phyloP scores from a whole-genome alignment of 2,113 vertebrate genomes.

The Gulo gulo region DNA sequence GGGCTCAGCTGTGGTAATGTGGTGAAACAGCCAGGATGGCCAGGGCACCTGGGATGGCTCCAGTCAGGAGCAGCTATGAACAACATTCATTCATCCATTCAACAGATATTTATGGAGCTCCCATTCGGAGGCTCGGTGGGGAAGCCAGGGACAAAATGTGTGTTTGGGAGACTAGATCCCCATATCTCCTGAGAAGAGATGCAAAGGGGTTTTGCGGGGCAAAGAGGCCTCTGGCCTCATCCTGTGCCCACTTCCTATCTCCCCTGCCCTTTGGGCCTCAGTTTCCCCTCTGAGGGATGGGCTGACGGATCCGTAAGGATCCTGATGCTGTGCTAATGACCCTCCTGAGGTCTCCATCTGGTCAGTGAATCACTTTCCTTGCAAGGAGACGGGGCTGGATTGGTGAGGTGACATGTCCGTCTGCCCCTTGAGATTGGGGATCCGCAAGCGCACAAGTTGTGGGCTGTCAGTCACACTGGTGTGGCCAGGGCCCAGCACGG shows the following conservation, averaged over 20 bases:
- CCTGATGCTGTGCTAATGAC: neutral
- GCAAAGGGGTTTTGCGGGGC: too few relatives aligned
- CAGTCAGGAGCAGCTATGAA: neutral
- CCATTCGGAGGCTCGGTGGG: too few relatives aligned
- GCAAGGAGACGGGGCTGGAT: too few relatives aligned
- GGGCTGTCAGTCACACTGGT: neutral
- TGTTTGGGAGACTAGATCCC: neutral
- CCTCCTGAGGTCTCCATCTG: too few relatives aligned
- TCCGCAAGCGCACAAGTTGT: neutral
- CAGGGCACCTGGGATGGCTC: too few relatives aligned
- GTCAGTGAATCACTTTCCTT: neutral
- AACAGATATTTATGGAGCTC: neutral
- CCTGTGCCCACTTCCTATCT: neutral
- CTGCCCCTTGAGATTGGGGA: neutral
- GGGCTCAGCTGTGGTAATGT: too few relatives aligned
- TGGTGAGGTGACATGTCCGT: too few relatives aligned
- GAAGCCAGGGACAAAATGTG: neutral
- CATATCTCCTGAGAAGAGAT: neutral
- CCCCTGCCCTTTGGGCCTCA: neutral
- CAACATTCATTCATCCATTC: neutral
- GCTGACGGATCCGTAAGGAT: neutral
- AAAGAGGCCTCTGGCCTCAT: neutral
- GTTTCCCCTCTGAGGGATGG: neutral
- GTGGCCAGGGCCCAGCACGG: accelerated
- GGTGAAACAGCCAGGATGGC: too few relatives aligned